These are phyloP conservation scores for Laothoe populi DNA, from an alignment of 2,888 invertebrate genomes.

Conservation along the genomic window DNA sequence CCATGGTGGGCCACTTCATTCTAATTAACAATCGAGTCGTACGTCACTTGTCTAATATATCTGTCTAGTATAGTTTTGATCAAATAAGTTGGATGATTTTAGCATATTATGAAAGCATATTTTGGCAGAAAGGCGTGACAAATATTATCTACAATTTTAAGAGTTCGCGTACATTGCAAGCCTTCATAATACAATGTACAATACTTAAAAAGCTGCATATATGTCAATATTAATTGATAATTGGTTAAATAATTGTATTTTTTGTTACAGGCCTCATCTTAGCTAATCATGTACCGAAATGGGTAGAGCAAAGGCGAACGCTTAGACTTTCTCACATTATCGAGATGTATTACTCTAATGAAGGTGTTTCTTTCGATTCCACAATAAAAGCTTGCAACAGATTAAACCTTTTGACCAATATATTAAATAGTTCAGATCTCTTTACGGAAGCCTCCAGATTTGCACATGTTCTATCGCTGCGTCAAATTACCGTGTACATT, in stretches of 20 bases:
- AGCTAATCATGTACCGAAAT: conserved; percentile 76
- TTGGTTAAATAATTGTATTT: not conserved
- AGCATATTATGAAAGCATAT: too few relatives aligned
- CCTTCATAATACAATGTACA: too few relatives aligned
- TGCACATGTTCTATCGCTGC: conserved; percentile 70
- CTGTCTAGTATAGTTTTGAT: too few relatives aligned
- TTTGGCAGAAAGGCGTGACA: too few relatives aligned
- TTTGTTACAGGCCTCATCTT: conserved; percentile 82
- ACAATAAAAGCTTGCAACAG: conserved; percentile 85
- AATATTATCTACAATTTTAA: too few relatives aligned
- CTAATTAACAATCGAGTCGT: too few relatives aligned
- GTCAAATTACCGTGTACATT: conserved; percentile 73
- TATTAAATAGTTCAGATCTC: conserved; percentile 68
- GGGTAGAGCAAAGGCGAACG: conserved; percentile 78
- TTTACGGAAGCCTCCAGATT: conserved; percentile 71
- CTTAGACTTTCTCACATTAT: conserved; percentile 86
- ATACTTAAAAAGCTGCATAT: too few relatives aligned
- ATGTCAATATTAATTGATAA: too few relatives aligned
- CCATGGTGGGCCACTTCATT: too few relatives aligned
- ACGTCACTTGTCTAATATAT: too few relatives aligned
- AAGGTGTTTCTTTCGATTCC: conserved; percentile 84
- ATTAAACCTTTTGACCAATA: conserved; percentile 67
- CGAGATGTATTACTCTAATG: conserved; percentile 88
- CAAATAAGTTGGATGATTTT: too few relatives aligned
- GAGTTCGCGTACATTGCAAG: too few relatives aligned